Percentiles rank a stretch among this genome's conserved stretches.
These are phyloP conservation scores for Ophion obscuratus DNA, from an alignment of 2,888 invertebrate genomes.

Conservation along the genomic window DNA sequence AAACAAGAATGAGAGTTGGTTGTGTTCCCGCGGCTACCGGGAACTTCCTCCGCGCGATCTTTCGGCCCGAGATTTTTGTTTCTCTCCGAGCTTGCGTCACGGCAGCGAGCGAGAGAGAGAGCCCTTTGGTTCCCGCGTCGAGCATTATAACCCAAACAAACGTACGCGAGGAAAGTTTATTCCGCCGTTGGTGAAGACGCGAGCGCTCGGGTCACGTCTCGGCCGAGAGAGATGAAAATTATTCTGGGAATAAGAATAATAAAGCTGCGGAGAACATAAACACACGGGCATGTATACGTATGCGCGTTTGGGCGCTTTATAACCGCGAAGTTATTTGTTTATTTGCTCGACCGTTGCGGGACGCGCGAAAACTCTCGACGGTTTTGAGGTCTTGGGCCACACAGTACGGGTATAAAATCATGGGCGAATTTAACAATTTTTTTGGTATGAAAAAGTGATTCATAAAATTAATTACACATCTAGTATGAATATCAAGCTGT, in stretches of 20 bases:
- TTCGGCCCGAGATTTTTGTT: constrained; percentile 26
- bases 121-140: constrained; percentile 43
- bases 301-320: constrained; percentile 6
- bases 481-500: too few species aligned
- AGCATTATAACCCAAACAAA: constrained; percentile 64
- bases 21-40: constrained; percentile 21
- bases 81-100: constrained; percentile 38
- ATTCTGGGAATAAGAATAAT: constrained; percentile 50
- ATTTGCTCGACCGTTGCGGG: not conserved
- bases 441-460: too few species aligned
- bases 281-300: constrained; percentile 29
- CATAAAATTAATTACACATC: too few species aligned
- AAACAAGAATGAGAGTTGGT: constrained; percentile 32
- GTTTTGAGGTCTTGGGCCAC: too few species aligned
- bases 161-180: constrained; percentile 40
- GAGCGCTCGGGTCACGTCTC: too few species aligned
- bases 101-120: constrained; percentile 3
- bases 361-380: not conserved
- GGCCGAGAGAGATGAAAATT: constrained; percentile 39
- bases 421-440: too few species aligned
- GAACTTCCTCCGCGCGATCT: constrained; percentile 23
- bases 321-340: constrained; percentile 28
- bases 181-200: too few species aligned
- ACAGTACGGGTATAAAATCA: too few species aligned
- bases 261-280: constrained; percentile 54